Base-by-base conservation (phyloP, 2,888 invertebrate species). In the Alloplasta piceator region DNA sequence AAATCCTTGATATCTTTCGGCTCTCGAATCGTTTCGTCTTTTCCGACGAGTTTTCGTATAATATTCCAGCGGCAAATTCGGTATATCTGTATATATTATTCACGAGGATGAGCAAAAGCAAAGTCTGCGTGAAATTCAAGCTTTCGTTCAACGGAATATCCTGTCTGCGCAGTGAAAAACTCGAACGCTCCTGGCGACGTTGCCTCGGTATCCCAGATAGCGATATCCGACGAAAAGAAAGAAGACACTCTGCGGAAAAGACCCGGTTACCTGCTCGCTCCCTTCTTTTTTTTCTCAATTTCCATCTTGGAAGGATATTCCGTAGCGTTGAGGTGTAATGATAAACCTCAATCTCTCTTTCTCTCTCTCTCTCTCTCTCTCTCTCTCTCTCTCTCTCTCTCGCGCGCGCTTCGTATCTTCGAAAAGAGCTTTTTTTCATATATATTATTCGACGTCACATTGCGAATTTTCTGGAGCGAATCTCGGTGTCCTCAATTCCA, bases 1-100 rank as follows among this genome's bases (percentile, higher is more conserved):
- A 77, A 81, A 81, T 81, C 77, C 77, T 48, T 70, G 80, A 81
- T 81, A 77, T 81, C 77, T 81, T 70, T 81, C 63, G 61, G 64
- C 64, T 70, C 46, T 48, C 73, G 52, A 66, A 73, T 46, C 56
- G 48, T 48, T 72, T 66, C 58, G 36, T 58, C 58, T 70, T 70
- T 74, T 48, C 64, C 73, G 16, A 64, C 56, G 64, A 64, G 64
- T 64, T 64, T 73, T 64, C 14, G 5, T 50, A 52, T 52, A 48
- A 48, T 48, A 52, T 52, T 3, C 26, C 26, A 26, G 26, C 26
- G 26, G 3, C 1, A 26, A 26, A 26, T 26, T 26, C 26, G 26
- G 7, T 16, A 39, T 48, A 63, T 55, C 26, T 39, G 12, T 56
- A 36, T 48, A 60, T 6, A 46, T 41, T 55, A 55, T 48, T 10